Conservation (phyloP, 2,113 vertebrate genomes). For the Lichenostomus cassidix region DNA sequence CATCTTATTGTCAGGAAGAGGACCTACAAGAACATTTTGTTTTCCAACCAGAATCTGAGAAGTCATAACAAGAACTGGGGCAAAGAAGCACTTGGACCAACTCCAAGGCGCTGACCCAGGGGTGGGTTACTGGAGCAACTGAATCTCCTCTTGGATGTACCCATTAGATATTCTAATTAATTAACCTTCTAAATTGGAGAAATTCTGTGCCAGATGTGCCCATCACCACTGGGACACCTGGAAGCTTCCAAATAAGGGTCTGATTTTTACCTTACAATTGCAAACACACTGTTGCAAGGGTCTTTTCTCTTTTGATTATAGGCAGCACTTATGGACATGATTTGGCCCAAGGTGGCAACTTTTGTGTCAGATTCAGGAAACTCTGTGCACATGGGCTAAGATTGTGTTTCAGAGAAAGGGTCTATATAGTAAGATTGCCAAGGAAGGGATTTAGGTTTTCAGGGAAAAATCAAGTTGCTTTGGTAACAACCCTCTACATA, state of each 20-base stretch:
- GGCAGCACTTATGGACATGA: neutral
- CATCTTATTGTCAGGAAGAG: neutral
- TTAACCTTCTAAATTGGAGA: neutral
- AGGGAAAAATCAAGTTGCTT: neutral
- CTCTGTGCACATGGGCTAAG: neutral
- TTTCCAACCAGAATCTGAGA: neutral
- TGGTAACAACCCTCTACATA: neutral
- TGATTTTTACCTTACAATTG: neutral
- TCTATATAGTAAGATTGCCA: neutral
- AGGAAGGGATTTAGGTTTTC: neutral
- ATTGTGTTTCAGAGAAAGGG: neutral
- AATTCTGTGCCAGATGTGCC: neutral
- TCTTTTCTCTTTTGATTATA: neutral
- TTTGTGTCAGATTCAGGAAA: neutral
- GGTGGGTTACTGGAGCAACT: neutral
- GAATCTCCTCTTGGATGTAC: neutral
- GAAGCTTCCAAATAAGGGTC: neutral
- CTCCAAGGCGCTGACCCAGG: neutral
- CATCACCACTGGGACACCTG: neutral
- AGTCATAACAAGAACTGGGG: neutral
- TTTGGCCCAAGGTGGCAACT: neutral
- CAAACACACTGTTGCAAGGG: neutral
- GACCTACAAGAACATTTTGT: neutral
- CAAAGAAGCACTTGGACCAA: neutral
- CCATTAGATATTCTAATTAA: neutral